These are phyloP conservation scores for Seriola quinqueradiata DNA, from an alignment of 2,113 vertebrate genomes.

Conservation along the genomic window DNA sequence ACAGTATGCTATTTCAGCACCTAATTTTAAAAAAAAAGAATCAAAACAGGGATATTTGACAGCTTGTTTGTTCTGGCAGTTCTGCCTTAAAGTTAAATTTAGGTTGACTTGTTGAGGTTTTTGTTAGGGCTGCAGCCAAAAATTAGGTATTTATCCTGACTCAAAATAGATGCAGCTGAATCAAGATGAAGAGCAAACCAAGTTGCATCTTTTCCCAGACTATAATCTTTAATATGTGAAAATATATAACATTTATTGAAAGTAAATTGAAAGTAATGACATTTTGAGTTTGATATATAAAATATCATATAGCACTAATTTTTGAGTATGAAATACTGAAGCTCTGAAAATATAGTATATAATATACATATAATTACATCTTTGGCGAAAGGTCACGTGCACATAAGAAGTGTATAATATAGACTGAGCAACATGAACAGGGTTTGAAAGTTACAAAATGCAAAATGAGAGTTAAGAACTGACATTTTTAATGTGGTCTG, in stretches of 20 bases:
- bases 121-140: slow-evolving; percentile 15
- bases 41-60: slow-evolving; percentile 15
- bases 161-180: slow-evolving; percentile 14
- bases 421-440: not conserved
- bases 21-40: not conserved
- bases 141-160: slow-evolving; percentile 3
- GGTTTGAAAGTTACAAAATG: not conserved
- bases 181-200: slow-evolving; percentile 1
- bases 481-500: not conserved
- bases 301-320: too few species aligned
- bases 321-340: too few species aligned
- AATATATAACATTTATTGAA: not conserved
- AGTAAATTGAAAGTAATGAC: not conserved
- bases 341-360: too few species aligned
- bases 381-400: not conserved
- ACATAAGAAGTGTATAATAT: not conserved
- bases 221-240: not conserved
- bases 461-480: not conserved
- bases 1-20: slow-evolving; percentile 22
- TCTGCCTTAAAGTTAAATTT: slow-evolving; percentile 41
- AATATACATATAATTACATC: not conserved
- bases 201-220: slow-evolving; percentile 1
- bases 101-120: not conserved
- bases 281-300: too few species aligned
- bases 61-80: slow-evolving; percentile 30